Evolutionary conservation across 2,797 vertebrate genomes (phyloP).

Genomic region (Manis crassicaudata): DNA sequence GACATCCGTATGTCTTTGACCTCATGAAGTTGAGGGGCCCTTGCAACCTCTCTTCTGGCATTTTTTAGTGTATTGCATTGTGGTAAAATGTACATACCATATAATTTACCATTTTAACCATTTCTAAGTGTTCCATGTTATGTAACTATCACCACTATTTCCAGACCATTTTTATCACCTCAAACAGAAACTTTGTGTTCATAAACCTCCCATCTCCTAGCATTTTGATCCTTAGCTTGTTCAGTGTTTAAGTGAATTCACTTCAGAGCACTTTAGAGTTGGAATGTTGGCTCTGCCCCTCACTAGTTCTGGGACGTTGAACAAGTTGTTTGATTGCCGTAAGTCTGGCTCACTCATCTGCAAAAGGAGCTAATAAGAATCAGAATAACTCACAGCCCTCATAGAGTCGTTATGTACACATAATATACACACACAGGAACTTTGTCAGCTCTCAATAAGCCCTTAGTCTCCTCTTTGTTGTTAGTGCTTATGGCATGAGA

Average conservation of each 20-base stretch:
- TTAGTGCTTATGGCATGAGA: background rate
- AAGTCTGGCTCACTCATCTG: background rate
- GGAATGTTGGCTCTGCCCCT: background rate
- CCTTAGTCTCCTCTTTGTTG: background rate
- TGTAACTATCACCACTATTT: background rate
- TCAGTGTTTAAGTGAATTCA: background rate
- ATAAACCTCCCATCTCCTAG: background rate
- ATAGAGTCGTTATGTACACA: background rate
- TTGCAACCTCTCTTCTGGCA: background rate
- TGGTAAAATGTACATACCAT: background rate
- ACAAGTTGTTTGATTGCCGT: background rate
- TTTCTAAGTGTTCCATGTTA: background rate
- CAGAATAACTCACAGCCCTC: background rate
- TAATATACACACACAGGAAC: rapidly evolving
- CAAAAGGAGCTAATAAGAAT: background rate
- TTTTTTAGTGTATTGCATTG: background rate
- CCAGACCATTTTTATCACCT: background rate
- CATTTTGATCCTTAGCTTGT: background rate
- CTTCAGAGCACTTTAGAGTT: background rate
- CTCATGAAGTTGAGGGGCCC: background rate
- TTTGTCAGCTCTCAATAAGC: background rate
- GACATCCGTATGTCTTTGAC: background rate
- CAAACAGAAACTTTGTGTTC: background rate
- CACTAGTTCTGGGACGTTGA: background rate
- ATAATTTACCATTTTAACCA: background rate